Conservation (phyloP, 2,113 vertebrate species). For the Ceyx melanurus region DNA sequence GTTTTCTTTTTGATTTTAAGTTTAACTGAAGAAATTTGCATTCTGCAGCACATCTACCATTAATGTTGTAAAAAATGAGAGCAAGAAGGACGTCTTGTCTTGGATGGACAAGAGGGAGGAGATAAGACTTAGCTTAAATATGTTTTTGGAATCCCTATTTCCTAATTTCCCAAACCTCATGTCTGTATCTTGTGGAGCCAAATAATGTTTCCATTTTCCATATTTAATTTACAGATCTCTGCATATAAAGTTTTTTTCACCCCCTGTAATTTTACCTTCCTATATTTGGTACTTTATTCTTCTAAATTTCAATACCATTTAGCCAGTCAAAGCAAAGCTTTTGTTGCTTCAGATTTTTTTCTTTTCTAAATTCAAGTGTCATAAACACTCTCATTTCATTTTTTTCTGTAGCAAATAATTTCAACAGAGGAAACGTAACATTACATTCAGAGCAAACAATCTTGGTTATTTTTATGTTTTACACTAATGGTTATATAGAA, state of each 20-base stretch:
- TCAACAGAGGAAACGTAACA: not conserved
- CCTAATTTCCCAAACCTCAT: not conserved
- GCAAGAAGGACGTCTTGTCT: too few species aligned
- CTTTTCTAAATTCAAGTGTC: not conserved
- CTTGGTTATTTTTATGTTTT: not conserved
- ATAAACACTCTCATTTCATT: not conserved
- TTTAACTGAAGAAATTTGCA: not conserved
- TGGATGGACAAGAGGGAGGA: not conserved
- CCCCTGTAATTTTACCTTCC: not conserved
- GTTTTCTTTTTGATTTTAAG: slow-evolving; percentile 45
- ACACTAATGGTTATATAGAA: not conserved
- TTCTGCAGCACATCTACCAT: not conserved
- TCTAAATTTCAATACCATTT: not conserved
- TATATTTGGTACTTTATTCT: not conserved
- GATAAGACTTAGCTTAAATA: not conserved
- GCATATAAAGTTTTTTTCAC: not conserved
- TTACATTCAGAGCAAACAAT: not conserved
- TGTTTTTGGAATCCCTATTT: not conserved
- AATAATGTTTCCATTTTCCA: not conserved
- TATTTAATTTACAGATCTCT: not conserved
- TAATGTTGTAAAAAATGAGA: not conserved
- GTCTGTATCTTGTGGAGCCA: not conserved
- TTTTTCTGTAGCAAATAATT: not conserved
- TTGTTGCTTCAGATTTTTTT: not conserved
- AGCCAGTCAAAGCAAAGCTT: not conserved